Percentiles rank a stretch among this genome's conserved stretches.
Evolutionary conservation across 2,113 vertebrate genomes (phyloP).

Genomic region (Lophius piscatorius): DNA sequence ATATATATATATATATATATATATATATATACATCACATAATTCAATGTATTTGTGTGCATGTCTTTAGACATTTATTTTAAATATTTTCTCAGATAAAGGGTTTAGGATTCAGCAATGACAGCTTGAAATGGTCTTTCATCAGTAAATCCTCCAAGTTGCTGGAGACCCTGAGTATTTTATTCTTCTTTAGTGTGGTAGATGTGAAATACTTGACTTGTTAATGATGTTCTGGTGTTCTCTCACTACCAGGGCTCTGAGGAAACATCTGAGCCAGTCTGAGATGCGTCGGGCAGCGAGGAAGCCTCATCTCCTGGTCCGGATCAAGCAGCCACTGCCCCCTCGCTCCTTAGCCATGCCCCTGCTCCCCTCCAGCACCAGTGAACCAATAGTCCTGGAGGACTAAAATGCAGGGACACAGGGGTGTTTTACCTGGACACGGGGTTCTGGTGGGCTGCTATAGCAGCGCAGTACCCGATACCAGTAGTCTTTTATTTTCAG

Average conservation of each 20-base stretch:
- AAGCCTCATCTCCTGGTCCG: slow-evolving; percentile 89
- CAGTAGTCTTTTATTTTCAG: slow-evolving; percentile 65
- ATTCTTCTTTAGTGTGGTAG: no score
- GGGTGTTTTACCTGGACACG: slow-evolving; percentile 33
- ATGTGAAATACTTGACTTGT: background rate
- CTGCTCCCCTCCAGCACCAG: slow-evolving; percentile 87
- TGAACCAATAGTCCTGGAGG: slow-evolving; percentile 94
- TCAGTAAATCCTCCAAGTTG: no score
- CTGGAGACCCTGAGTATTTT: no score
- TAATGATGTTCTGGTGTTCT: background rate
- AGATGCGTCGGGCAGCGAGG: slow-evolving; percentile 90
- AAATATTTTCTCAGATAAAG: no score
- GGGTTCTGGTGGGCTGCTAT: slow-evolving; percentile 35
- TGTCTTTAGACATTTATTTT: no score
- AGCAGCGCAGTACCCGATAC: slow-evolving; percentile 55
- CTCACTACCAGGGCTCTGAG: slow-evolving; percentile 82
- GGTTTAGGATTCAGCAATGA: no score
- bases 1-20: no score
- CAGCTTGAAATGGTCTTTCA: no score
- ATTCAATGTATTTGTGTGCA: no score
- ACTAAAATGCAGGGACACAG: slow-evolving; percentile 72
- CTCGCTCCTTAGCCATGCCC: slow-evolving; percentile 76
- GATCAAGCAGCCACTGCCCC: slow-evolving; percentile 84
- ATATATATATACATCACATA: no score
- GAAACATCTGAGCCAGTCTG: slow-evolving; percentile 90